Base-by-base conservation (phyloP, 53 echinoderm and acorn worm species). In the Holothuria leucospilota region DNA sequence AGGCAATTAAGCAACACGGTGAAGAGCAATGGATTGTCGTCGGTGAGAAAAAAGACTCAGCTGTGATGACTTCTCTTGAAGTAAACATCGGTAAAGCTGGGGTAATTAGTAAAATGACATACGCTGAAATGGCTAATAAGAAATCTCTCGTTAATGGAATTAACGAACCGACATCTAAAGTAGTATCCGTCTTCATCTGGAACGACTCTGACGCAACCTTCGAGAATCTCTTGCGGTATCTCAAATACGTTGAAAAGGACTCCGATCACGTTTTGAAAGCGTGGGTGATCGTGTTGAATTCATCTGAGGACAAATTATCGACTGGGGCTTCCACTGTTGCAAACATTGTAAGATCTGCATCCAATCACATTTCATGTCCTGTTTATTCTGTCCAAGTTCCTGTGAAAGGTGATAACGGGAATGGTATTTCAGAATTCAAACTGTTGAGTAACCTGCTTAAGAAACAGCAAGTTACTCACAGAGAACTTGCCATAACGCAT, bases 321-420 rank as follows among this genome's bases (percentile, higher is more conserved):
- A 82, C 28, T 8, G 59, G 59, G 39, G 77, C 62, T 16, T 80
- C 90, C n/a, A 63, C 59, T 13, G 94, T 86, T 20, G 82, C 82
- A 20, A 92, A 87, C 18, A 63, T 94, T 24, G 84, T 94, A 39
- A 90, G 93, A 26, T 86, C 92, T 24, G 92, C 90, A 10, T 87
- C 92, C 34, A 94, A 94, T 78, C 77, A 78, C 42, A 87, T 82
- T 29, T 84, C 84, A 46, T 87, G 86, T n/a, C 94, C 94, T 25
- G 28, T 92, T 39, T 77, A 79, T 25, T 87, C 90, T 13, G 82
- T 92, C 20, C 71, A 92, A 66, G 78, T 87, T 27, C 72, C 87
- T 9, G 82, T 71, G 29, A 82, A 91, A 58, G 82, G 81, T 49
- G 81, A 69, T 29, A 83, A 87, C 62, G 56, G 56, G 8, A 56